Evolutionary conservation across 2,888 invertebrate species (phyloP), one percentile per base, ranked within the genome.

Genomic region (Chrysolina haemoptera): DNA sequence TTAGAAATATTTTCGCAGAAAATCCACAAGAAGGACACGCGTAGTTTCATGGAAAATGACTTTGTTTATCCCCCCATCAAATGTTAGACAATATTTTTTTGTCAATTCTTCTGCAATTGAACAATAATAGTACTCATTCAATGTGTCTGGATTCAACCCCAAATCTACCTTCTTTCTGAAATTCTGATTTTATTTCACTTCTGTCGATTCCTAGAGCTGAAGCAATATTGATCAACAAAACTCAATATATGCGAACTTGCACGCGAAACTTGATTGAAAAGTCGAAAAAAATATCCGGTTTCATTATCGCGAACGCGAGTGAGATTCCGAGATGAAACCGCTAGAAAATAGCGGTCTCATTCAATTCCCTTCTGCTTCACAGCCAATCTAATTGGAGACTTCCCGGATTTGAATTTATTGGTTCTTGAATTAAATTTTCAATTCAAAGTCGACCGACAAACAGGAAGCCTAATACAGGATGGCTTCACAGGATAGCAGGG

Each of bases 351-450:
- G 22, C 48, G 46, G 62, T 69, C 73, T 68, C 73, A 70, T 73
- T 73, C 76, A 55, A 70, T 73, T 68, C 64, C 70, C 73, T 59
- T 16, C 62, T 68, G 74, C 71, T 76, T 76, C 75, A 62, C 73
- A 76, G 73, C 77, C 79, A 81, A 82, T 81, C 79, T 80, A 81
- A 81, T 81, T 81, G 79, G 78, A 80, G 78, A 77, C 79, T 79
- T 82, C 78, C 81, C 79, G 80, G 80, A 79, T 82, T 79, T 77
- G 81, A 80, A 83, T 83, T 82, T 82, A 83, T 82, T 82, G 82
- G 80, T 78, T 77, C 80, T 80, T 77, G 82, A 82, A 83, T 83
- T 82, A 83, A 82, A 83, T 82, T 82, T 83, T 82, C 81, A 83
- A 83, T 82, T 83, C 83, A 81, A 83, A 81, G 82, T 78, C 82